A percentile compares a stretch with the other conserved stretches of the same genome.
Evolutionary conservation across 2,797 vertebrate genomes (phyloP).

Genomic region (Sebastes goodei): DNA sequence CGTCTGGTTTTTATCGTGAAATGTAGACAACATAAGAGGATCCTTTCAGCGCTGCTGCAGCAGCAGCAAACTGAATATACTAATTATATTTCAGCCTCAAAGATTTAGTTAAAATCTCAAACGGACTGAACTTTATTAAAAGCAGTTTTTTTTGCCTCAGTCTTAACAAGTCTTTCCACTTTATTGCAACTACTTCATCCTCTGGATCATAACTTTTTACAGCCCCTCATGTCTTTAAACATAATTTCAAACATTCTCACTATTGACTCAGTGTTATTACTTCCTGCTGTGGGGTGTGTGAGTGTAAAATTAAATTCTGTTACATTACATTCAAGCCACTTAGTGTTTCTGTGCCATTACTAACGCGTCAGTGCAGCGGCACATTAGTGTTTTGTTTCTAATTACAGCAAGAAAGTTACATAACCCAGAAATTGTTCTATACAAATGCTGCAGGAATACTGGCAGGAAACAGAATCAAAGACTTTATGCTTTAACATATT

Average conservation of each 20-base stretch:
- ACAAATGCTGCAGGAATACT: neutral
- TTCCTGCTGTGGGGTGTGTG: neutral
- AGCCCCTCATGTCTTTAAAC: constrained; percentile 31
- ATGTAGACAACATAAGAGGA: constrained; percentile 12
- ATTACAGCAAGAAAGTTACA: neutral
- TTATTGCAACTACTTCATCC: constrained; percentile 23
- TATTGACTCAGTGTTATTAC: constrained; percentile 14
- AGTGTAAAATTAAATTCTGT: constrained; percentile 4
- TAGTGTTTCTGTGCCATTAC: neutral
- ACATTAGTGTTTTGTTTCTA: neutral
- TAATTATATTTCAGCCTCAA: neutral
- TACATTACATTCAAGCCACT: neutral
- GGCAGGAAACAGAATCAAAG: neutral
- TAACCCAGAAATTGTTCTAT: neutral
- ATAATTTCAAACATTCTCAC: constrained; percentile 38
- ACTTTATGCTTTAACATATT: neutral
- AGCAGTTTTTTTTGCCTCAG: constrained; percentile 9
- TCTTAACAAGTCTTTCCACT: constrained; percentile 4
- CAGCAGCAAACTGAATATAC: constrained; percentile 3
- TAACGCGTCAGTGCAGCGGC: neutral
- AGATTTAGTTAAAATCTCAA: constrained; percentile 13
- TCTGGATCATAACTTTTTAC: constrained; percentile 38
- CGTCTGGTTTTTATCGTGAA: constrained; percentile 27
- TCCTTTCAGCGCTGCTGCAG: constrained; percentile 1
- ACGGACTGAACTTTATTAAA: constrained; percentile 24